These are phyloP conservation scores for Scylla paramamosain DNA, from an alignment of 1,140 invertebrate species.

Conservation along the genomic window DNA sequence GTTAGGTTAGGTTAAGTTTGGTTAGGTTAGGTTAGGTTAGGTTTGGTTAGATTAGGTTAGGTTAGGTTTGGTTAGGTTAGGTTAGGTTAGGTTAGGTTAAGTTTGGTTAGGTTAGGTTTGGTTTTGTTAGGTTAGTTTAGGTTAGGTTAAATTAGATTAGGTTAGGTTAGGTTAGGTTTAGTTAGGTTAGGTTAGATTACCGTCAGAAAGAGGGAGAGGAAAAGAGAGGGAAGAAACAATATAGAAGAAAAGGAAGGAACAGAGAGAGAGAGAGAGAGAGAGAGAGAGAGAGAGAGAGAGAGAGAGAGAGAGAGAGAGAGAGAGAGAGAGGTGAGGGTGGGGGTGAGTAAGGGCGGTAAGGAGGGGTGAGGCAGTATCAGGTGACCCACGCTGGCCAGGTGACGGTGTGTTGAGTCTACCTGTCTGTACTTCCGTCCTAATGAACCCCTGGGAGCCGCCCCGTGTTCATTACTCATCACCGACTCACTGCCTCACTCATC, in stretches of 20 bases:
- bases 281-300: not conserved
- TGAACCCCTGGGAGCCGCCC: not conserved
- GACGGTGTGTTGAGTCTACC: not conserved
- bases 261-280: not conserved
- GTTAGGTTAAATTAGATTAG: too few relatives aligned
- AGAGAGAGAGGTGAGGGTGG: not conserved
- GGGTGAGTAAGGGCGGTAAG: not conserved
- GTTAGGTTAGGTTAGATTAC: not conserved
- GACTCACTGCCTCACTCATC: not conserved
- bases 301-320: slow-evolving; percentile 41
- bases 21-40: not conserved
- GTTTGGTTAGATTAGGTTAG: not conserved
- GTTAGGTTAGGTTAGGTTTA: not conserved
- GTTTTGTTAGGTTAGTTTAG: not conserved
- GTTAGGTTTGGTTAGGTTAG: too few relatives aligned
- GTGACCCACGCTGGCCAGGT: not conserved
- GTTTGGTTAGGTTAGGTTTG: not conserved
- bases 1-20: not conserved
- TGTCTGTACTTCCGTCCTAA: slow-evolving; percentile 14
- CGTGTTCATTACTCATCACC: not conserved
- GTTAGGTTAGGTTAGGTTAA: not conserved
- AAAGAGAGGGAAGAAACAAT: not conserved
- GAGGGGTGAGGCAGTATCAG: not conserved
- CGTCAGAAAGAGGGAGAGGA: too few relatives aligned
- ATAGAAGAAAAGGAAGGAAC: not conserved